These are phyloP conservation scores for Rhombomys opimus DNA, from an alignment of 2,113 vertebrate genomes.

Conservation along the genomic window DNA sequence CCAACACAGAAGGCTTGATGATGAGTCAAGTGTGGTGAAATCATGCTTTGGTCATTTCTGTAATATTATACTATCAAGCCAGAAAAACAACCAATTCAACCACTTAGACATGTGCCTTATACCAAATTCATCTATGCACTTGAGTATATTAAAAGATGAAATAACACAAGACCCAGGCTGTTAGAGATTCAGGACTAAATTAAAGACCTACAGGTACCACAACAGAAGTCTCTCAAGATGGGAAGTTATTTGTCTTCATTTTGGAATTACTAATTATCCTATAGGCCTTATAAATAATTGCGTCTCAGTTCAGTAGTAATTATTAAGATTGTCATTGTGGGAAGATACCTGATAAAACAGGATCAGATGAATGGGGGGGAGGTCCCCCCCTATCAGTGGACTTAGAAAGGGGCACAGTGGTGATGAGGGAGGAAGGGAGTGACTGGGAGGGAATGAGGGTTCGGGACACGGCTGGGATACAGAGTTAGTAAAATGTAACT, in stretches of 20 bases:
- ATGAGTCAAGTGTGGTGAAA: not conserved
- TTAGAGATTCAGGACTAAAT: slow-evolving; percentile 29
- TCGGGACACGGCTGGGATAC: too few relatives aligned
- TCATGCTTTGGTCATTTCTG: not conserved
- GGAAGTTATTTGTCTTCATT: not conserved
- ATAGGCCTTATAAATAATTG: not conserved
- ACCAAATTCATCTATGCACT: not conserved
- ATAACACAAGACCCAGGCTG: not conserved
- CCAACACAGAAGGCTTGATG: not conserved
- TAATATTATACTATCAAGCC: not conserved
- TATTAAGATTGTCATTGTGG: not conserved
- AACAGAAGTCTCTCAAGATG: not conserved
- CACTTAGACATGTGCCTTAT: not conserved
- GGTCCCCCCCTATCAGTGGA: too few relatives aligned
- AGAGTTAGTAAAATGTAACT: too few relatives aligned
- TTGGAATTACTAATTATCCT: not conserved
- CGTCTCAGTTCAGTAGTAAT: not conserved
- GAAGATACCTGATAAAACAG: too few relatives aligned
- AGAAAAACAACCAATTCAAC: not conserved
- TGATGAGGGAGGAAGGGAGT: too few relatives aligned
- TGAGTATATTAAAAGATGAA: not conserved
- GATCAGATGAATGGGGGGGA: too few relatives aligned
- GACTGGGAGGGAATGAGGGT: too few relatives aligned
- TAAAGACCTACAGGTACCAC: not conserved
- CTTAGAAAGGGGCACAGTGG: too few relatives aligned